Evolutionary conservation across 1,140 invertebrate species (phyloP).

Genomic region (Battus philenor): DNA sequence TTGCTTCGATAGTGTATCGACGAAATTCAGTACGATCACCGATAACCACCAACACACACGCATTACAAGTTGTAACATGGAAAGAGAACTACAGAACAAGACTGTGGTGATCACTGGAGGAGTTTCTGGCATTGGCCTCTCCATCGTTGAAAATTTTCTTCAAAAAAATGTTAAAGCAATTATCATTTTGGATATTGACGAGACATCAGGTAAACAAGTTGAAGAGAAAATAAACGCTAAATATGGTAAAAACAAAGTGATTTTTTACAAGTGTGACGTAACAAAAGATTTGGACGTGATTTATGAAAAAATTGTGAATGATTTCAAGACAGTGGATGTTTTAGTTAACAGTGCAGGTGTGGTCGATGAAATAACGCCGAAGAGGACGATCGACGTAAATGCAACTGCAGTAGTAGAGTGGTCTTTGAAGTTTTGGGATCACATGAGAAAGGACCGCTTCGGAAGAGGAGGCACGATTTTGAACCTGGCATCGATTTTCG

Average conservation of each 20-base stretch:
- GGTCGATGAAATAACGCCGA: slow-evolving; percentile 74
- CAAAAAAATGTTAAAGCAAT: slow-evolving; percentile 30
- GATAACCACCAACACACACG: too few species aligned
- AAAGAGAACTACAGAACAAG: slow-evolving; percentile 31
- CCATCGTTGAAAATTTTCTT: slow-evolving; percentile 36
- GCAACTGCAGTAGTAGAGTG: slow-evolving; percentile 34
- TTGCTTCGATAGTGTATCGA: too few species aligned
- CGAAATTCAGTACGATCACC: too few species aligned
- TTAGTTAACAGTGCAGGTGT: slow-evolving; percentile 78
- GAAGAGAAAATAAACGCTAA: slow-evolving; percentile 55
- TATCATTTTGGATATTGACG: slow-evolving; percentile 58
- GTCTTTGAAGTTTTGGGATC: slow-evolving; percentile 32
- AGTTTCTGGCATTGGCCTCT: slow-evolving; percentile 32
- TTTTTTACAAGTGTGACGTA: slow-evolving; percentile 72
- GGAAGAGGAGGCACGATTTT: slow-evolving; percentile 79
- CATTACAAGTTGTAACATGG: too few species aligned
- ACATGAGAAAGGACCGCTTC: slow-evolving; percentile 77
- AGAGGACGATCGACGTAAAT: slow-evolving; percentile 42
- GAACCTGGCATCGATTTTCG: slow-evolving; percentile 78
- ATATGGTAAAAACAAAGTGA: slow-evolving; percentile 59
- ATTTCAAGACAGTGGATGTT: slow-evolving; percentile 75
- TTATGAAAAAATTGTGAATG: slow-evolving; percentile 46
- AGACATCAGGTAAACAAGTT: slow-evolving; percentile 40
- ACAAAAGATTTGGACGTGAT: slow-evolving; percentile 54
- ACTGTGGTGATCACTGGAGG: slow-evolving; percentile 35